Evolutionary conservation across 2,797 vertebrate genomes (phyloP), one percentile per base, ranked within the genome.

Genomic region (Microchirus variegatus): DNA sequence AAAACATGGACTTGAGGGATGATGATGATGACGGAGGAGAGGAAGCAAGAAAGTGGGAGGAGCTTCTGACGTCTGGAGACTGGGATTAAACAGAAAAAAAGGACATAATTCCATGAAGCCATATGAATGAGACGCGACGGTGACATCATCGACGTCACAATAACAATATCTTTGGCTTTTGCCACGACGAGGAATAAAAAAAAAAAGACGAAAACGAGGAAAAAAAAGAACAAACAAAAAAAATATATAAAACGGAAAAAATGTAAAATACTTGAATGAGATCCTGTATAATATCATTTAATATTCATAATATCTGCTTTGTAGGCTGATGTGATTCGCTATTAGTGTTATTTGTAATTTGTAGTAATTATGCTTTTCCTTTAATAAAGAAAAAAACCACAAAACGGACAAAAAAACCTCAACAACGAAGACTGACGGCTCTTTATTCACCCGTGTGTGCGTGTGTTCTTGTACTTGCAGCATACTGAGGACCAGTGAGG

Each of bases 281-380:
- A 96, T 94, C 95, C 95, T 98, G 96, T 98, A 97, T 96, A 93
- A 97, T 97, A 98, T 96, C 95, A 96, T 96, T 98, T 96, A 97
- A 95, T 97, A 97, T 97, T 98, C 96, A 96, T 94, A 95, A 94
- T 96, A 95, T 96, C 95, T 95, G 97, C 96, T 97, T 96, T 96
- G 93, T 96, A 96, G 96, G 95, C 95, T 96, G 95, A 95, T 94
- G 96, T 98, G 96, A 98, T 97, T 97, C 93, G 95, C 96, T 96
- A 92, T 96, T 97, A 97, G 96, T 97, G 96, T 96, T 94, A 95
- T 96, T 99, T 98, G 96, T 99, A 96, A 99, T 98, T 98, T 98
- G 95, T 98, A 97, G 96, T 98, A 96, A 96, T 96, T 97, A 94
- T 96, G 95, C 96, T 96, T 98, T 98, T 96, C 94, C 93, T 96